phyloP scores from a whole-genome alignment of 2,797 vertebrate genomes.

The Lithobates sylvaticus region DNA sequence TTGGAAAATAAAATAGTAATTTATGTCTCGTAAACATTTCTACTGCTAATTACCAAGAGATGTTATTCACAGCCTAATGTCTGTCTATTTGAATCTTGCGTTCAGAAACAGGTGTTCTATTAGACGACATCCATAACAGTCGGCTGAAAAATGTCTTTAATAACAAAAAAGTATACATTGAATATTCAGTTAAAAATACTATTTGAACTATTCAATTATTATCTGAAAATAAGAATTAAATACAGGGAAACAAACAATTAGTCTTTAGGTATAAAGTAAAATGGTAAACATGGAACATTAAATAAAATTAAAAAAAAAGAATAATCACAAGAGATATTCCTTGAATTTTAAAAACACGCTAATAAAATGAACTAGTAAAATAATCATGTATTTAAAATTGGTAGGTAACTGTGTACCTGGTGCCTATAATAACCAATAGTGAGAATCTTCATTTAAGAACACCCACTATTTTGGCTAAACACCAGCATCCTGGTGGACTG shows the following conservation, averaged over 20 bases:
- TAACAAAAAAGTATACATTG: conserved; percentile 19
- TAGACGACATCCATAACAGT: conserved; percentile 50
- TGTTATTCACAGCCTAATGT: conserved; percentile 61
- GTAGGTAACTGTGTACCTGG: background rate
- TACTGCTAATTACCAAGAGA: conserved; percentile 60
- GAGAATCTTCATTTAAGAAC: background rate
- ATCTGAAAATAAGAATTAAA: conserved; percentile 23
- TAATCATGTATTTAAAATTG: no score
- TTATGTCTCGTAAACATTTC: conserved; percentile 61
- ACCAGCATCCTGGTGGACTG: background rate
- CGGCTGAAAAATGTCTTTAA: conserved; percentile 8
- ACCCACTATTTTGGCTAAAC: background rate
- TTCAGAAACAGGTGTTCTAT: conserved; percentile 58
- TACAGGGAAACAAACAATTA: conserved; percentile 17
- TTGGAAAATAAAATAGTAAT: conserved; percentile 63
- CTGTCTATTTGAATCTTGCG: conserved; percentile 53
- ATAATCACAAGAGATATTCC: background rate
- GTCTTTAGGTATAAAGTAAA: background rate
- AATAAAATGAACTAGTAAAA: background rate
- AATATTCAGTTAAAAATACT: conserved; percentile 17
- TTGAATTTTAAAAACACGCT: background rate
- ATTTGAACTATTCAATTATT: background rate
- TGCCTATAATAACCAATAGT: no score
- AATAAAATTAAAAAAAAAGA: background rate
- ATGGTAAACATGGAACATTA: background rate